Conservation (phyloP, 2,113 vertebrate genomes). For the Sorex araneus region DNA sequence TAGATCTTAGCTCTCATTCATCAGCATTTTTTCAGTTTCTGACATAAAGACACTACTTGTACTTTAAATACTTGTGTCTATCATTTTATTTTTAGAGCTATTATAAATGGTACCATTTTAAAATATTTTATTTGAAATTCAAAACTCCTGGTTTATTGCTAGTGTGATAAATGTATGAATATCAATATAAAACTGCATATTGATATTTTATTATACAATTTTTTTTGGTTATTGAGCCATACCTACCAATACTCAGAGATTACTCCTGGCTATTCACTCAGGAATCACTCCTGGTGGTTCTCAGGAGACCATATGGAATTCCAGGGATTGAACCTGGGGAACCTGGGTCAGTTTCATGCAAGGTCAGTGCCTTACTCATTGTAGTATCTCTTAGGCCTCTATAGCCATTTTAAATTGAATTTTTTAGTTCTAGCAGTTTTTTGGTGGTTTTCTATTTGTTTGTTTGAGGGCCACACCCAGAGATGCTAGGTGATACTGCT, state of each 20-base stretch:
- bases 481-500: too few species aligned
- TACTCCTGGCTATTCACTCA: too few species aligned
- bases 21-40: background rate
- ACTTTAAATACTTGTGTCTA: background rate
- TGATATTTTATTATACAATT: slow-evolving; percentile 37
- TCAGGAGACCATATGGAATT: too few species aligned
- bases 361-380: too few species aligned
- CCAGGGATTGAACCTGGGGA: too few species aligned
- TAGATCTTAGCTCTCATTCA: background rate
- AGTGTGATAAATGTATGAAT: background rate
- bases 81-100: background rate
- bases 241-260: too few species aligned
- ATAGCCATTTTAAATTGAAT: background rate
- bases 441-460: background rate
- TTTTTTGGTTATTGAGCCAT: background rate
- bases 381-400: too few species aligned
- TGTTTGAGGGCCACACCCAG: too few species aligned
- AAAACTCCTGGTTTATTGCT: background rate
- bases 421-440: background rate
- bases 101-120: background rate
- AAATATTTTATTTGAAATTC: slow-evolving; percentile 35
- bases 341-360: too few species aligned
- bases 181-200: background rate
- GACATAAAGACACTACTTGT: background rate
- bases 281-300: too few species aligned